Conservation (phyloP, 2,888 invertebrate genomes). For the Fragum whitleyi region DNA sequence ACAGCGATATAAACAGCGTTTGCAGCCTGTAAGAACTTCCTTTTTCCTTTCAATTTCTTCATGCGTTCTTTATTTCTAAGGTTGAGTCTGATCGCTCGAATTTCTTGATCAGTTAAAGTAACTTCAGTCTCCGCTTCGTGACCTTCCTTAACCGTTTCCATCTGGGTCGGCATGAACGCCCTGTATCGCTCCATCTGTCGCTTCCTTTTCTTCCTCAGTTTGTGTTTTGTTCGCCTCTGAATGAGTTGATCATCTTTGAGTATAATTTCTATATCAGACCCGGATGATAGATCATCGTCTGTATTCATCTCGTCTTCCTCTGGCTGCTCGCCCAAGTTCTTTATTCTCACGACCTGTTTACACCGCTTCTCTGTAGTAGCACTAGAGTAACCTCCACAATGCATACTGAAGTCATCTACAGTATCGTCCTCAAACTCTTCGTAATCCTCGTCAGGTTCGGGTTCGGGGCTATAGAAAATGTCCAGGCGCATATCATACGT, state of each 20-base stretch:
- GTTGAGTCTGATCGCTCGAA: constrained; percentile 62
- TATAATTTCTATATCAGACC: constrained; percentile 64
- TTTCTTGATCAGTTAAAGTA: constrained; percentile 61
- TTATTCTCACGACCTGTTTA: not conserved
- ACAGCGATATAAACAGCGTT: constrained; percentile 59
- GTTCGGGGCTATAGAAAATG: constrained; percentile 68
- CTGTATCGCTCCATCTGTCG: constrained; percentile 58
- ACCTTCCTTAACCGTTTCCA: constrained; percentile 24
- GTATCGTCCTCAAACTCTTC: constrained; percentile 31
- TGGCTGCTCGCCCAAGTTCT: constrained; percentile 3
- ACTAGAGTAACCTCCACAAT: constrained; percentile 54
- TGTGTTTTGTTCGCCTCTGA: constrained; percentile 65
- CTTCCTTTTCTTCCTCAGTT: constrained; percentile 63
- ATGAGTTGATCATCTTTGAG: constrained; percentile 63
- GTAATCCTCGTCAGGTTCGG: constrained; percentile 45
- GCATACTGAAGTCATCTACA: constrained; percentile 42
- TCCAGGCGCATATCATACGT: constrained; percentile 54
- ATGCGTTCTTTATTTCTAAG: constrained; percentile 53
- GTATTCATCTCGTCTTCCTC: constrained; percentile 53
- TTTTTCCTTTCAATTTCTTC: constrained; percentile 56
- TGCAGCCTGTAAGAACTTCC: constrained; percentile 63
- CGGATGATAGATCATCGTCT: constrained; percentile 42
- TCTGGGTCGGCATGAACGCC: constrained; percentile 33
- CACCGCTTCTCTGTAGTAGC: constrained; percentile 40
- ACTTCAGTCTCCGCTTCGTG: constrained; percentile 19